These are phyloP conservation scores for Micoletzkya japonica DNA, from an alignment of 2,888 invertebrate species.

Conservation along the genomic window DNA sequence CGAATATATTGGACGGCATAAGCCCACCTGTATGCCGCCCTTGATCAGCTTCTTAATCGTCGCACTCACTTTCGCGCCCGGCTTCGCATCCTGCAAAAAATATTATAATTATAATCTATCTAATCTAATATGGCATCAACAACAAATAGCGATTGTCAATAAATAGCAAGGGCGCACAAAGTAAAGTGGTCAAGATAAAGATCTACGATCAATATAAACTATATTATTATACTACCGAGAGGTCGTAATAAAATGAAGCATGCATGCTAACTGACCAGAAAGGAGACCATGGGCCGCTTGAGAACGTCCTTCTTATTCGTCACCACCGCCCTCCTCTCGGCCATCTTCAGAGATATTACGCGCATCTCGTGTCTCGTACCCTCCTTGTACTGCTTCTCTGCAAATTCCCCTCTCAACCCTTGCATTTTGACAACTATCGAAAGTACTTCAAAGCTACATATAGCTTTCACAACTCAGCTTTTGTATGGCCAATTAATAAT, in stretches of 20 bases:
- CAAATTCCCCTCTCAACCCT: too few relatives aligned
- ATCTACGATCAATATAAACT: too few relatives aligned
- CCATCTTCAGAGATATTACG: slow-evolving; percentile 47
- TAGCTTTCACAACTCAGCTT: too few relatives aligned
- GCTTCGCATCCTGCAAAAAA: slow-evolving; percentile 25
- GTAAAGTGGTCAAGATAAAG: too few relatives aligned
- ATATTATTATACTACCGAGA: not conserved
- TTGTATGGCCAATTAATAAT: too few relatives aligned
- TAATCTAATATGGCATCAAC: too few relatives aligned
- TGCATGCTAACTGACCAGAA: slow-evolving; percentile 31
- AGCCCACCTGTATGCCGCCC: slow-evolving; percentile 24
- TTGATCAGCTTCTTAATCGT: slow-evolving; percentile 29
- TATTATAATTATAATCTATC: too few relatives aligned
- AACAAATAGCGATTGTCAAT: too few relatives aligned
- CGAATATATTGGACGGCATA: not conserved
- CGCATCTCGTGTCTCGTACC: slow-evolving; percentile 50
- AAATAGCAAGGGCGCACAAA: too few relatives aligned
- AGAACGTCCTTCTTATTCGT: slow-evolving; percentile 50
- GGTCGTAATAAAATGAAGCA: not conserved
- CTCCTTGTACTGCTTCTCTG: slow-evolving; percentile 33
- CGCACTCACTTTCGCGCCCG: slow-evolving; percentile 28
- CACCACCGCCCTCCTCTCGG: slow-evolving; percentile 51
- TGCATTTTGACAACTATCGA: not conserved
- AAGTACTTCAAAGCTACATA: too few relatives aligned
- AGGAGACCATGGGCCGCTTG: slow-evolving; percentile 48